These are phyloP conservation scores for Arion vulgaris DNA, from an alignment of 1,140 invertebrate species.

Conservation along the genomic window DNA sequence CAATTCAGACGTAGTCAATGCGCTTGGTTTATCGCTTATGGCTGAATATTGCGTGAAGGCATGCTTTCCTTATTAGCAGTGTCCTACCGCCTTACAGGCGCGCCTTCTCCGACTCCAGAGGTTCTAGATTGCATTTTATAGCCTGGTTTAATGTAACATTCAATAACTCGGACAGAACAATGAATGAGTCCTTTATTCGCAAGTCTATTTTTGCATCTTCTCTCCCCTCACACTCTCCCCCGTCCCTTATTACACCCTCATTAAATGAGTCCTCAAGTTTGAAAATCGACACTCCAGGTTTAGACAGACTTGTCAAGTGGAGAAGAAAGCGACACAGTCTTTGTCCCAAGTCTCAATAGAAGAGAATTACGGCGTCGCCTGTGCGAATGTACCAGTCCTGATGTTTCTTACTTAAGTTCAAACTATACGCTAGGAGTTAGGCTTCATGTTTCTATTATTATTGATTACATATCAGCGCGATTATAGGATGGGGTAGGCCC, in stretches of 20 bases:
- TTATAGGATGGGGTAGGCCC: not conserved
- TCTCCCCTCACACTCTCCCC: not conserved
- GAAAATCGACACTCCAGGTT: not conserved
- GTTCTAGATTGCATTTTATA: not conserved
- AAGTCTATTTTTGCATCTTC: too few relatives aligned
- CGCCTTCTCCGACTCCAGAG: too few relatives aligned
- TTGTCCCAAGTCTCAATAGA: not conserved
- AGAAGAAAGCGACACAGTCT: not conserved
- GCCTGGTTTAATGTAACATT: not conserved
- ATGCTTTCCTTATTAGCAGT: too few relatives aligned
- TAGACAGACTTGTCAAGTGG: not conserved
- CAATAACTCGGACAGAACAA: not conserved
- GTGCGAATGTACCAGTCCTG: not conserved
- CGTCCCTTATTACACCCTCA: not conserved
- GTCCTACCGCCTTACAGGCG: too few relatives aligned
- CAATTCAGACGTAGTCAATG: too few relatives aligned
- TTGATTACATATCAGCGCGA: not conserved
- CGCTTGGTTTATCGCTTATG: too few relatives aligned
- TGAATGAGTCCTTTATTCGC: too few relatives aligned
- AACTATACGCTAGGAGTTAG: not conserved
- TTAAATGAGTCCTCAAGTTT: not conserved
- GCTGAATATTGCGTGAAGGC: too few relatives aligned
- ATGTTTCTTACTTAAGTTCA: not conserved
- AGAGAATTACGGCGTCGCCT: not conserved
- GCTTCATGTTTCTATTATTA: not conserved